These are phyloP conservation scores for Thymallus thymallus DNA, from an alignment of 2,113 vertebrate species.

Conservation along the genomic window DNA sequence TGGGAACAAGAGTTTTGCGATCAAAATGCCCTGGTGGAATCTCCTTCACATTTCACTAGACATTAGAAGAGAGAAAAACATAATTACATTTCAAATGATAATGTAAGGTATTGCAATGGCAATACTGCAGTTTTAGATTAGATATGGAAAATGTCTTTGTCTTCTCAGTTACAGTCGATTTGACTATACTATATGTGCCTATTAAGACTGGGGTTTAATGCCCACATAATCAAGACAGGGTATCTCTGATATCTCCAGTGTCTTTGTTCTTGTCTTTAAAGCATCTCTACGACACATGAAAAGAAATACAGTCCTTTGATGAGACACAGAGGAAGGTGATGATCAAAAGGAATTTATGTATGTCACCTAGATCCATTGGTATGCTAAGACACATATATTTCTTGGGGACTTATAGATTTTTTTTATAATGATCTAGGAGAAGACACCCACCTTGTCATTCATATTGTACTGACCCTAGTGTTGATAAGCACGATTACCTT, in stretches of 20 bases:
- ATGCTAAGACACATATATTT: slow-evolving; percentile 34
- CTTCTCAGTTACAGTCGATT: background rate
- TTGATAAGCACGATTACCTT: too few species aligned
- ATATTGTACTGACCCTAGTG: too few species aligned
- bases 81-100: background rate
- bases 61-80: background rate
- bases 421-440: too few species aligned
- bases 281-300: slow-evolving; percentile 46
- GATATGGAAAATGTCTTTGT: background rate
- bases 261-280: slow-evolving; percentile 58
- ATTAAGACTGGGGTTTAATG: background rate
- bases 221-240: slow-evolving; percentile 9
- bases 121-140: background rate
- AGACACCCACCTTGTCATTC: too few species aligned
- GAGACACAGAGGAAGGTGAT: slow-evolving; percentile 25
- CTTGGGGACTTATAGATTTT: background rate
- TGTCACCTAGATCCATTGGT: slow-evolving; percentile 30
- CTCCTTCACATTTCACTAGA: background rate
- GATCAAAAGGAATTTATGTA: slow-evolving; percentile 59
- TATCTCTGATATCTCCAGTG: slow-evolving; percentile 32
- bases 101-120: background rate
- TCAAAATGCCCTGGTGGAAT: background rate
- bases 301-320: slow-evolving; percentile 44
- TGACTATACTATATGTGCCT: background rate
- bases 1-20: background rate